Conservation (phyloP, 1,140 invertebrate species). For the Rhyacophila brunnea region DNA sequence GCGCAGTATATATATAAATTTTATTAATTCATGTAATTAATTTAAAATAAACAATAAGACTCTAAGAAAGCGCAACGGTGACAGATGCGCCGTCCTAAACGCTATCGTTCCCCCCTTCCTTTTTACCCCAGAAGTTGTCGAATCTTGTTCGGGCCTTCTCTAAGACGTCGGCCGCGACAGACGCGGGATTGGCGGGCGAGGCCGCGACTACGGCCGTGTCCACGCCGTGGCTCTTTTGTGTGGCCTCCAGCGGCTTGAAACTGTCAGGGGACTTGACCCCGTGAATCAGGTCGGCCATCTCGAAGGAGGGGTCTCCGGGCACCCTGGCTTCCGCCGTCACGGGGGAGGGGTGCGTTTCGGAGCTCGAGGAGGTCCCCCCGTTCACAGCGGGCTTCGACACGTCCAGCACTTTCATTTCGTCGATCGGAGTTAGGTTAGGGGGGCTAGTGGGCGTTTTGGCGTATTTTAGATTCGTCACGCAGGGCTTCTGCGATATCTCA, state of each 20-base stretch:
- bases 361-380: conserved; percentile 29
- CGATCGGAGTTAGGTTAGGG: conserved; percentile 51
- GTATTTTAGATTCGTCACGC: conserved; percentile 25
- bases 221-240: conserved; percentile 49
- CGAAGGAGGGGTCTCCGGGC: conserved; percentile 39
- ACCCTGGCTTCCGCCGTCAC: conserved; percentile 40
- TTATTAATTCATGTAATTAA: background rate
- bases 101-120: conserved; percentile 47
- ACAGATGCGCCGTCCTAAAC: conserved; percentile 40
- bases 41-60: conserved; percentile 6
- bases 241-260: conserved; percentile 49
- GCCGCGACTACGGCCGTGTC: conserved; percentile 52
- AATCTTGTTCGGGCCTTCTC: conserved; percentile 80
- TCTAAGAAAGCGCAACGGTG: conserved; percentile 19
- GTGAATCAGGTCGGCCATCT: conserved; percentile 43
- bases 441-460: conserved; percentile 52
- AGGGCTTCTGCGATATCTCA: conserved; percentile 28
- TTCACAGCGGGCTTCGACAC: conserved; percentile 50
- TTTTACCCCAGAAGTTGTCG: conserved; percentile 81
- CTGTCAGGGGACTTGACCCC: conserved; percentile 36
- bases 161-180: conserved; percentile 70
- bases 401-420: conserved; percentile 51
- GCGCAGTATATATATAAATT: conserved; percentile 1
- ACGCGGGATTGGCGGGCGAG: conserved; percentile 37
- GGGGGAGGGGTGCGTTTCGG: conserved; percentile 44